Base-by-base conservation (phyloP, 2,113 vertebrate species). In the Nycticorax nycticorax region DNA sequence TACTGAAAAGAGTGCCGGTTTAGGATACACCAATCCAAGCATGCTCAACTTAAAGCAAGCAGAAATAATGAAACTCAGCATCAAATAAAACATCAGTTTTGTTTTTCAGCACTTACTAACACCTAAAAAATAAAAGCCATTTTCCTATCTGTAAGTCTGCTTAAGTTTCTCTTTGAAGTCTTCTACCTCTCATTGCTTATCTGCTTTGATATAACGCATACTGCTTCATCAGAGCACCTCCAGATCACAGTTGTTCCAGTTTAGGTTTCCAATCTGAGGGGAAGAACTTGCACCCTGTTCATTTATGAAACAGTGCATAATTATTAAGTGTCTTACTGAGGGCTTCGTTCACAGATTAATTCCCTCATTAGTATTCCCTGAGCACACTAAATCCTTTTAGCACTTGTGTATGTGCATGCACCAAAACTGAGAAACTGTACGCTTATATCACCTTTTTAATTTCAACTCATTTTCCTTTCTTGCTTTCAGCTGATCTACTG, bases 301-400 rank as follows among this genome's bases (percentile, higher is more conserved):
- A 64, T 75, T 94, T 89, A 91, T 28, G 43, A 64, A 73, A 94
- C 21, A 17, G 53, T 19, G 39, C 19, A 55, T 56, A 93, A 72
- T 78, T 93, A 92, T 32, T 87, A 43, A 45, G 32, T 23, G 24
- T 56, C 37, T 87, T 24, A 71, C 55, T 47, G 33, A 60, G 27
- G 39, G 66, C 62, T 94, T 89, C 15, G 52, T 56, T 87, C 64
- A 88, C 45, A 57, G n/a, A 87, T 89, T 81, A 85, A 75, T 89
- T 94, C 66, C 75, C 52, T 92, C 60, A 76, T 77, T 20, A 91
- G 45, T n/a, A 86, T 59, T 80, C 59, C 39, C 19, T 55, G 26
- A 59, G n/a, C 35, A 80, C 0, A 8, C 47, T 37, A 77, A 89
- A 80, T 63, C 52, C 66, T 91, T 84, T 87, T 41, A 80, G 47